A percentile compares a stretch with the other conserved stretches of the same genome.
Evolutionary conservation across 1,140 invertebrate genomes (phyloP).

Genomic region (Dinothrombium tinctorium): DNA sequence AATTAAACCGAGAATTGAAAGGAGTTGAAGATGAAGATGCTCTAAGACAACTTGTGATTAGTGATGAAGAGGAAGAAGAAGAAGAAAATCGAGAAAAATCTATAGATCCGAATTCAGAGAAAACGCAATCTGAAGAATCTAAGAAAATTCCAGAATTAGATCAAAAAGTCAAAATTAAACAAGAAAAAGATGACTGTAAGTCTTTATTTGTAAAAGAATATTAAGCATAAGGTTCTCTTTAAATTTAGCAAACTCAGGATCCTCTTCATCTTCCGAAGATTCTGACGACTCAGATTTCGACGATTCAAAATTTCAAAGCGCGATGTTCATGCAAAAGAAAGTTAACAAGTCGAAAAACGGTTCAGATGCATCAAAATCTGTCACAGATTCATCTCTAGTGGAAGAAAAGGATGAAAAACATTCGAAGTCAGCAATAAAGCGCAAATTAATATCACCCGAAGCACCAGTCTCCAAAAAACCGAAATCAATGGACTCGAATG

Average conservation of each 20-base stretch:
- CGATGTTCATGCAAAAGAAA: constrained; percentile 9
- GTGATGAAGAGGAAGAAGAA: constrained; percentile 67
- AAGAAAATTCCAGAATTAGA: constrained; percentile 20
- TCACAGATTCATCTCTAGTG: neutral
- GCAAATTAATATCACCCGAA: neutral
- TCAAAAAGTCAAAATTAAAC: constrained; percentile 4
- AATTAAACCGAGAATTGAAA: constrained; percentile 36
- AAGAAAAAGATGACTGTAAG: constrained; percentile 20
- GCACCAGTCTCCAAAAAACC: neutral
- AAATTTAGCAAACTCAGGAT: neutral
- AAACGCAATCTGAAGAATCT: constrained; percentile 14
- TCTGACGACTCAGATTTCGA: constrained; percentile 3
- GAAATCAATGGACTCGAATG: neutral
- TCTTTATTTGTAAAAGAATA: neutral
- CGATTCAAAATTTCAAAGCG: constrained; percentile 5
- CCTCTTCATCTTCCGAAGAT: constrained; percentile 1
- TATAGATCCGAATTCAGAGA: constrained; percentile 13
- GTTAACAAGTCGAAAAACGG: constrained; percentile 14
- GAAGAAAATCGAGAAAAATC: constrained; percentile 26
- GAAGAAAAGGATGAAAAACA: neutral
- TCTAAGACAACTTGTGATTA: constrained; percentile 54
- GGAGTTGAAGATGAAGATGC: constrained; percentile 72
- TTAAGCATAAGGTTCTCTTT: neutral
- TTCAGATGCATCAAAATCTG: neutral
- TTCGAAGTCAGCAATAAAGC: neutral